These are phyloP conservation scores for Yponomeuta evonymella DNA, from an alignment of 2,888 invertebrate genomes.

Conservation along the genomic window DNA sequence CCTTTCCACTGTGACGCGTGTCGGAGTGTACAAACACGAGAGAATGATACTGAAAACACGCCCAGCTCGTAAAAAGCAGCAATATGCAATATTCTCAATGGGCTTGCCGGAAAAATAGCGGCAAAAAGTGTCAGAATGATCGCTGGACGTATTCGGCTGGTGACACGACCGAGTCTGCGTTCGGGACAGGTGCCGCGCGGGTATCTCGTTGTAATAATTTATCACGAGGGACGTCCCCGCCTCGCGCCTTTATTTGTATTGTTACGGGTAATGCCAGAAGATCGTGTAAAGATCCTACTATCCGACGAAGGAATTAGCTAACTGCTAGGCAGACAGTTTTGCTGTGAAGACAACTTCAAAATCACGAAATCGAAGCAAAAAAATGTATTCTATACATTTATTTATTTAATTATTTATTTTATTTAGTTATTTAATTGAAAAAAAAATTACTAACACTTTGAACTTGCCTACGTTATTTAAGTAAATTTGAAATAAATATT, in stretches of 20 bases:
- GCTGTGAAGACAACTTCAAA: too few relatives aligned
- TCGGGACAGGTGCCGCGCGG: neutral
- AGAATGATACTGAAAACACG: neutral
- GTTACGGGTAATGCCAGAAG: neutral
- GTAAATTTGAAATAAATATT: too few relatives aligned
- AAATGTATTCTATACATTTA: too few relatives aligned
- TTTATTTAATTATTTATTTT: too few relatives aligned
- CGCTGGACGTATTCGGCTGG: neutral
- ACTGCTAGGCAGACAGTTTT: too few relatives aligned
- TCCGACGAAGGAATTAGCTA: too few relatives aligned
- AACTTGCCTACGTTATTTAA: too few relatives aligned
- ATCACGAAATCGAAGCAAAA: too few relatives aligned
- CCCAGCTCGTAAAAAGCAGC: neutral
- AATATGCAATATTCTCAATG: slow-evolving; percentile 1
- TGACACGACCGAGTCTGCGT: neutral
- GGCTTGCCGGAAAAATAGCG: neutral
- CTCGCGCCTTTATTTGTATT: neutral
- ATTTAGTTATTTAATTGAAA: too few relatives aligned
- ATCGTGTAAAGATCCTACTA: too few relatives aligned
- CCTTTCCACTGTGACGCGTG: neutral
- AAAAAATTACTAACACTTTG: too few relatives aligned
- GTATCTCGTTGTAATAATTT: neutral
- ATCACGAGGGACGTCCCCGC: neutral
- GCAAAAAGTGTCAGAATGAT: neutral
- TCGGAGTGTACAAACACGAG: neutral